Base-by-base conservation (phyloP, 37 sponge, comb jelly and placozoan species). In the Amphimedon queenslandica region DNA sequence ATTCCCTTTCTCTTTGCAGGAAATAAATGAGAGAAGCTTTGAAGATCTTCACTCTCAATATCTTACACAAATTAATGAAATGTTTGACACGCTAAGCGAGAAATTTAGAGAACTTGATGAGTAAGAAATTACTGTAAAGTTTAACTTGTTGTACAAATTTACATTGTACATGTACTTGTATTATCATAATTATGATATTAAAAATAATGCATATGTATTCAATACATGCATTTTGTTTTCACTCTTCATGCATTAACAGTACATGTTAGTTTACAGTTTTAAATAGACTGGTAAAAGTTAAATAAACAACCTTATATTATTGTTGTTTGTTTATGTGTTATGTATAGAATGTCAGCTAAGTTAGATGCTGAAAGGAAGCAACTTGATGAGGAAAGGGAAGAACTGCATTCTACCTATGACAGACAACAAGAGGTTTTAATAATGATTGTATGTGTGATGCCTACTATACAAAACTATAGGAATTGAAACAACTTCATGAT, bases 351-450 rank as follows among this genome's bases (percentile, higher is more conserved):
- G 27, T 13, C 8, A n/a, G 28, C 23, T 6, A 60, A 11, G 5
- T 72, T 85, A n/a, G 40, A 43, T 34, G 47, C 81, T 18, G 87
- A 85, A 58, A 80, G 82, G 31, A 79, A 32, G 18, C 82, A 82
- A 5, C 77, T 90, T 73, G 83, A 80, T 42, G 64, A 58, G 34
- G 91, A 90, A 53, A 75, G 67, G 70, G 63, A 76, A 40, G 87
- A 66, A 1, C 74, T 85, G 56, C 35, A 39, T 27, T 74, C 85
- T 40, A 41, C 81, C 40, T 90, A 85, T 42, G 82, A 85, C 27
- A 71, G 39, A 47, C 91, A 90, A 73, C 91, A 90, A 43, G 38
- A 81, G 68, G 91, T 85, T 11, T n/a, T n/a, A n/a, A n/a, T n/a
- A n/a, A n/a, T n/a, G n/a, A n/a, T n/a, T n/a, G n/a, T n/a, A n/a